Evolutionary conservation across 2,113 vertebrate species (phyloP).

Genomic region (Lasiurus borealis): DNA sequence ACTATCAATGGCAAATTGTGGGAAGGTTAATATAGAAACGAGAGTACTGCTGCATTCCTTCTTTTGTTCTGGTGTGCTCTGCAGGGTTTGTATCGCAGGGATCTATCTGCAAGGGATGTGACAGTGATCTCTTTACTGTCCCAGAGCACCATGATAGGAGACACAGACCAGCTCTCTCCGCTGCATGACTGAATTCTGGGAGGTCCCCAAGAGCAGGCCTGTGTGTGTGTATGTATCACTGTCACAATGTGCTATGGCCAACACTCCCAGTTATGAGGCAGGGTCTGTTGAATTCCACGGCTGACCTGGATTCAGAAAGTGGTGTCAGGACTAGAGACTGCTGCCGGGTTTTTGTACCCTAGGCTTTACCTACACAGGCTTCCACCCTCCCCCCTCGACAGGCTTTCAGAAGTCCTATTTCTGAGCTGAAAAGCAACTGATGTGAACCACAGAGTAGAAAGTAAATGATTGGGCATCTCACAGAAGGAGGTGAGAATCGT

Average conservation of each 20-base stretch:
- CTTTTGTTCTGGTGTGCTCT: background rate
- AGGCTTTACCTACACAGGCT: background rate
- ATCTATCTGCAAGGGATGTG: background rate
- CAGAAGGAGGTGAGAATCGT: background rate
- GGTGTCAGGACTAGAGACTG: fast-evolving
- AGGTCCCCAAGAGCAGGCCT: background rate
- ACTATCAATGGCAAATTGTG: background rate
- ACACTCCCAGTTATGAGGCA: background rate
- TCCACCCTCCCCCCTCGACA: fast-evolving
- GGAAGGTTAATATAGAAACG: background rate
- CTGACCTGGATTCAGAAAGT: slow-evolving; percentile 29
- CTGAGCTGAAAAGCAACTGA: background rate
- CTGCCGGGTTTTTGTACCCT: background rate
- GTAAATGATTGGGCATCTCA: background rate
- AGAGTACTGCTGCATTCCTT: background rate
- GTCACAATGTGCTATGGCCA: background rate
- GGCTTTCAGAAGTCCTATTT: background rate
- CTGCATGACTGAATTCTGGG: background rate
- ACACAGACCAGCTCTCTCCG: background rate
- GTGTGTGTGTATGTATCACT: background rate
- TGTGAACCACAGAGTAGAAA: background rate
- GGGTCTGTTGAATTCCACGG: background rate
- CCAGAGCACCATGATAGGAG: background rate
- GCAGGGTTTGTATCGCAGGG: background rate
- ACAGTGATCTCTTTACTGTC: background rate